Base-by-base conservation (phyloP, 2,888 invertebrate species). In the Gastrophysa polygoni region DNA sequence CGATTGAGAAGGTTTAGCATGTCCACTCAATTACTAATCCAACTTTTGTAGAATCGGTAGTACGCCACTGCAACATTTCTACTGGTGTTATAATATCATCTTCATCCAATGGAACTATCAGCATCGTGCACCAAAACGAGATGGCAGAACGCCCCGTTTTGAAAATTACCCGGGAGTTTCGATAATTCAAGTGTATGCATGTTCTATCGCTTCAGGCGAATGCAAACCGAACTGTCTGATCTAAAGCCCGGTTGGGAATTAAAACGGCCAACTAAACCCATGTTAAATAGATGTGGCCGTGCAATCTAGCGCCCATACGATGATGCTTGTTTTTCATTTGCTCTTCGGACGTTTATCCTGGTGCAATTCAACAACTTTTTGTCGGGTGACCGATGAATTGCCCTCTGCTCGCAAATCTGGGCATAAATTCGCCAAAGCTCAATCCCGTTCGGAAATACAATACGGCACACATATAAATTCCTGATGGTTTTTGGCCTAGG, bases 111-210 rank as follows among this genome's bases (percentile, higher is more conserved):
- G 55, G 56, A 51, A 63, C 57, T 59, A 61, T 61, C 51, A 51
- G 43, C 38, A 59, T 62, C 59, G 68, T 61, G 68, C 38, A 67
- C 57, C 47, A 64, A 70, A 73, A 68, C 66, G 74, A 72, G 75
- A 75, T 58, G 66, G 64, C 57, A 62, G 64, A 61, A 69, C 69
- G 46, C 51, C 47, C 21, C 48, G 54, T 63, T 63, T 73, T 71
- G 61, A 69, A 70, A 71, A 74, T 75, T 74, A 71, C 68, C 48
- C 56, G 71, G 73, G 75, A 75, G 74, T 75, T 76, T 72, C 77
- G 75, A 77, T 78, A 78, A 79, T 79, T 79, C 78, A 78, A 74
- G 76, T 71, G 76, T 77, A 75, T 77, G 77, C 78, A 78, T 78
- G 78, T 78, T 79, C 76, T 78, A 77, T 75, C 75, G 78, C 78